Conservation (phyloP, 2,888 invertebrate species). For the Boloria selene region DNA sequence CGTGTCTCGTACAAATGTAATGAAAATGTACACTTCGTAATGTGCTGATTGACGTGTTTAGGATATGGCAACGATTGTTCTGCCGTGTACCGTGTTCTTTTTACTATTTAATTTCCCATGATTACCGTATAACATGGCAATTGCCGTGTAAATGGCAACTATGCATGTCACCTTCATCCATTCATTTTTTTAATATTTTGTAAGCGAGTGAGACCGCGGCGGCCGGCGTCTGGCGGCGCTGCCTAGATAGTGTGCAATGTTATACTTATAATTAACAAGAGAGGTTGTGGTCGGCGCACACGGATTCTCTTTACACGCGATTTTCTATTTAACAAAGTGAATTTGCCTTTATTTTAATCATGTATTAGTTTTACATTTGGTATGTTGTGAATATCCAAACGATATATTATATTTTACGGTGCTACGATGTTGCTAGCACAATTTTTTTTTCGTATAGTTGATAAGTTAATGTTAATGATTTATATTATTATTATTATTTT, state of each 20-base stretch:
- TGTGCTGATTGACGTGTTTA: no score
- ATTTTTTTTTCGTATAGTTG: constrained; percentile 56
- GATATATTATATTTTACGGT: constrained; percentile 64
- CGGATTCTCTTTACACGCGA: constrained; percentile 38
- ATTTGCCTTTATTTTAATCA: constrained; percentile 36
- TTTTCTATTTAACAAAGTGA: constrained; percentile 20
- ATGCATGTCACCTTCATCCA: no score
- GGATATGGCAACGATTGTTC: no score
- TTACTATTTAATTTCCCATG: no score
- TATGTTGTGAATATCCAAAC: constrained; percentile 70
- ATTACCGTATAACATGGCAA: no score
- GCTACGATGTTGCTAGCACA: constrained; percentile 68
- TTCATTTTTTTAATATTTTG: no score
- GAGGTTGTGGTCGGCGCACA: constrained; percentile 66
- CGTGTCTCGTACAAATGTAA: no score
- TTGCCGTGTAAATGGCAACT: no score
- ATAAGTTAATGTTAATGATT: constrained; percentile 52
- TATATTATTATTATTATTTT: constrained; percentile 45
- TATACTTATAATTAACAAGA: constrained; percentile 62
- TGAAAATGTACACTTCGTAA: no score
- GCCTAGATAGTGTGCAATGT: constrained; percentile 66
- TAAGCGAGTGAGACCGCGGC: constrained; percentile 1
- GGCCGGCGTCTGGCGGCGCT: neutral
- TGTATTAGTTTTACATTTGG: constrained; percentile 38
- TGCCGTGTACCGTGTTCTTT: no score